Evolutionary conservation across 2,797 vertebrate species (phyloP).

Genomic region (Erethizon dorsatum): DNA sequence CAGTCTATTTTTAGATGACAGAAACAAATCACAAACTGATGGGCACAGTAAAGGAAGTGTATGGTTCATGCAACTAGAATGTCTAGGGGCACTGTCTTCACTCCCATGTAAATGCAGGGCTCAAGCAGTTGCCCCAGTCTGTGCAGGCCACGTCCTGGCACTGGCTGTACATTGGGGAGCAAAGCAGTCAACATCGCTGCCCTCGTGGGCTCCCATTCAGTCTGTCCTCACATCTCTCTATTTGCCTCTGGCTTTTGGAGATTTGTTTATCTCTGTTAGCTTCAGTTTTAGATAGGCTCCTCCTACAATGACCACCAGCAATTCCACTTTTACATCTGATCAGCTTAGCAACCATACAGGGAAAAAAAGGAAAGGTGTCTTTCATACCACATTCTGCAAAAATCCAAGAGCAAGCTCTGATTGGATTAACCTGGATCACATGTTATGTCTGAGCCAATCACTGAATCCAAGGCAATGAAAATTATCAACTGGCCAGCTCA

Average conservation of each 20-base stretch:
- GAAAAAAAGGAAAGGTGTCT: neutral
- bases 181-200: neutral
- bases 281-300: neutral
- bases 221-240: neutral
- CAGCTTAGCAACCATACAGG: neutral
- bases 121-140: fast-evolving
- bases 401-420: neutral
- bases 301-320: neutral
- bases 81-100: neutral
- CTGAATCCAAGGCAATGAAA: neutral
- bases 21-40: neutral
- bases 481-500: neutral
- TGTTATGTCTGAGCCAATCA: slow-evolving; percentile 26
- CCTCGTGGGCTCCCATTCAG: neutral
- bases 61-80: neutral
- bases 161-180: neutral
- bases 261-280: neutral
- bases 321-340: fast-evolving
- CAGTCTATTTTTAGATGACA: neutral
- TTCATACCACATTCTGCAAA: neutral
- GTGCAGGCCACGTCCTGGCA: fast-evolving
- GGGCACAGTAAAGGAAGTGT: neutral
- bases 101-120: neutral
- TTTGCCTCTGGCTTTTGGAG: neutral
- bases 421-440: neutral